phyloP scores from a whole-genome alignment of 2,113 vertebrate genomes.

The Pomatostomus ruficeps region DNA sequence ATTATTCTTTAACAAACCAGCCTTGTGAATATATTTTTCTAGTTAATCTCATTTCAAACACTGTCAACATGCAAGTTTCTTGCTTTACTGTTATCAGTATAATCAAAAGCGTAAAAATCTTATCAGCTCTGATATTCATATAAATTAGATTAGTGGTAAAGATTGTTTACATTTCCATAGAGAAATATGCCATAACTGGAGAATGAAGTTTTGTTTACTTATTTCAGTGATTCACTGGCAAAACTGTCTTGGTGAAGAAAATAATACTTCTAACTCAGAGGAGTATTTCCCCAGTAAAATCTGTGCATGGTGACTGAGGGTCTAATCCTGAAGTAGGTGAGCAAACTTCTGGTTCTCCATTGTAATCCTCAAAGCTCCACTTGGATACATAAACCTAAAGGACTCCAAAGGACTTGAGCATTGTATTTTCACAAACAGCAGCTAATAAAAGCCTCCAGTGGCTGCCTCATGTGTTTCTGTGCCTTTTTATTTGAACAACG shows the following conservation, averaged over 20 bases:
- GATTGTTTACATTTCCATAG: background rate
- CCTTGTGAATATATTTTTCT: background rate
- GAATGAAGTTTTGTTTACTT: background rate
- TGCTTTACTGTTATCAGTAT: background rate
- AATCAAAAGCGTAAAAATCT: background rate
- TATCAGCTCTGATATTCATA: background rate
- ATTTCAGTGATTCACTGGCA: background rate
- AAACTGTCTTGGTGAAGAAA: background rate
- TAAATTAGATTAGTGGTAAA: background rate
- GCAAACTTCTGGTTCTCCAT: background rate
- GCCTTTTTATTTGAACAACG: background rate
- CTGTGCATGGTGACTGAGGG: background rate
- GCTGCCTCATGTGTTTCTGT: background rate
- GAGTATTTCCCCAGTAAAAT: background rate
- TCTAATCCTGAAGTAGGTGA: background rate
- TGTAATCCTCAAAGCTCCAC: background rate
- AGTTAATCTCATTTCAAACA: background rate
- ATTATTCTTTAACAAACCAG: background rate
- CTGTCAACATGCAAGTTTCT: background rate
- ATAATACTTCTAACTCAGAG: background rate
- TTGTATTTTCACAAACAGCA: background rate
- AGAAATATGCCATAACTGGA: background rate
- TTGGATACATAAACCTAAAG: background rate
- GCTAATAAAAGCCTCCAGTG: background rate
- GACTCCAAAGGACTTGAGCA: background rate